Evolutionary conservation across 2,797 vertebrate species (phyloP).

Genomic region (Leucoraja ocellata): DNA sequence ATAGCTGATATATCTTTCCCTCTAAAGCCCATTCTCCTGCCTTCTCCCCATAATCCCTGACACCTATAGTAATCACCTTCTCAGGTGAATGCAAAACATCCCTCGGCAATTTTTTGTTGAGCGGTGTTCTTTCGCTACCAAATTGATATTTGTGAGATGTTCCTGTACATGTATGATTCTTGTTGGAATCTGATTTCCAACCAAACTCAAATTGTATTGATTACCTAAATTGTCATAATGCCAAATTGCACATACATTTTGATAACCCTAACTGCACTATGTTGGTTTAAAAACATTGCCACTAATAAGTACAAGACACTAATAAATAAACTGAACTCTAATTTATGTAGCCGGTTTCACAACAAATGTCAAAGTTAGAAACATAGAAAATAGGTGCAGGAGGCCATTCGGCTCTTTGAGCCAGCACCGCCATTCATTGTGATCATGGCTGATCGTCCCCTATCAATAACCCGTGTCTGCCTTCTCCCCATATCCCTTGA

Average conservation of each 20-base stretch:
- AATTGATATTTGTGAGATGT: neutral
- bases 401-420: too few species aligned
- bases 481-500: too few species aligned
- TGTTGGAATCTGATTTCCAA: neutral
- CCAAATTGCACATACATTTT: neutral
- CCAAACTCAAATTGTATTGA: neutral
- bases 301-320: neutral
- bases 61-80: too few species aligned
- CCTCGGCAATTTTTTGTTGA: neutral
- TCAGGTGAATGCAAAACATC: neutral
- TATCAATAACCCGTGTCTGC: too few species aligned
- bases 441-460: too few species aligned
- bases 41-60: too few species aligned
- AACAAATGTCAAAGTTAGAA: neutral
- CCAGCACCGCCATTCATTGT: too few species aligned
- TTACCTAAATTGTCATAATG: neutral
- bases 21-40: too few species aligned
- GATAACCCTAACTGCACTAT: neutral
- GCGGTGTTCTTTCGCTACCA: neutral
- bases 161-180: neutral
- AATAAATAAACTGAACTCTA: neutral
- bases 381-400: too few species aligned
- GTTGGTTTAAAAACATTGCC: neutral
- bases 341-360: neutral
- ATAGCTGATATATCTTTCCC: too few species aligned